These are phyloP conservation scores for Anarrhichthys ocellatus DNA, from an alignment of 2,113 vertebrate species.

Conservation along the genomic window DNA sequence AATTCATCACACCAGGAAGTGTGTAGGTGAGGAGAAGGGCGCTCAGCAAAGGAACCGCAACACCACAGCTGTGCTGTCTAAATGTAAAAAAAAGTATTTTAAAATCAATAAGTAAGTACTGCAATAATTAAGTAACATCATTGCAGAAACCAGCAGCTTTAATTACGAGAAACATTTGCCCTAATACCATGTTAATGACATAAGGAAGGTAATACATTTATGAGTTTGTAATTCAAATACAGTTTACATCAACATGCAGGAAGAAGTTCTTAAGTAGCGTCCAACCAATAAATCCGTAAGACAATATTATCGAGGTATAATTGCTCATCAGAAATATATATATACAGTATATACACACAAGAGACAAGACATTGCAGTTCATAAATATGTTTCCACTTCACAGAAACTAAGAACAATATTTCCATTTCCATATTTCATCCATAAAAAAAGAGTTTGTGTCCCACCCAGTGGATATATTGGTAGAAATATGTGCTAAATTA, in stretches of 20 bases:
- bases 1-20: conserved; percentile 31
- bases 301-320: too few relatives aligned
- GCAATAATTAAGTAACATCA: too few relatives aligned
- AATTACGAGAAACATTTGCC: too few relatives aligned
- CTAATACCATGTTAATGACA: too few relatives aligned
- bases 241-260: not conserved
- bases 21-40: not conserved
- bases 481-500: not conserved
- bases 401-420: not conserved
- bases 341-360: too few relatives aligned
- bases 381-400: not conserved
- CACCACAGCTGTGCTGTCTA: not conserved
- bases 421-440: not conserved
- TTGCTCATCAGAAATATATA: not conserved
- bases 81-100: too few relatives aligned
- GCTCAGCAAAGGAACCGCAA: not conserved
- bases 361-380: not conserved
- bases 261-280: too few relatives aligned
- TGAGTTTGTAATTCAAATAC: not conserved
- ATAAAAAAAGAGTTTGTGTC: not conserved
- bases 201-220: too few relatives aligned
- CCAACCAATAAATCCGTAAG: not conserved
- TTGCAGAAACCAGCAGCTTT: too few relatives aligned
- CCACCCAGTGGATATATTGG: too few relatives aligned
- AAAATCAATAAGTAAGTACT: too few relatives aligned